These are phyloP conservation scores for Acrocephalus arundinaceus DNA, from an alignment of 2,113 vertebrate species.

Conservation along the genomic window DNA sequence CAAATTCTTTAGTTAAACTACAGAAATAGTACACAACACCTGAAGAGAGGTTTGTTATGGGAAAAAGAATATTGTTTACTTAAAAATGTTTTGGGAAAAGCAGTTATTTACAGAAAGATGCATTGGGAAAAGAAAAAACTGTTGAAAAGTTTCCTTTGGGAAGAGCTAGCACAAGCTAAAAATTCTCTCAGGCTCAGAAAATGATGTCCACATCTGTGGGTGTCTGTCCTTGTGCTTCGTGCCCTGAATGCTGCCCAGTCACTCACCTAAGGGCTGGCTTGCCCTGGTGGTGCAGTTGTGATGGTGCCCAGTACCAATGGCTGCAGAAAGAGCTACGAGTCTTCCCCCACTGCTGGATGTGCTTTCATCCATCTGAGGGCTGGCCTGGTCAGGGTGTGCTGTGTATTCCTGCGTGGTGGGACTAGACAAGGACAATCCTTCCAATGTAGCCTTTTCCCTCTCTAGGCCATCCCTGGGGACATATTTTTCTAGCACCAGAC, in stretches of 20 bases:
- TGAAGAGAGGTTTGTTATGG: too few species aligned
- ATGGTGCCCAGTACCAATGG: accelerated
- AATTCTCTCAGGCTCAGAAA: too few species aligned
- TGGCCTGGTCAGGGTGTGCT: neutral
- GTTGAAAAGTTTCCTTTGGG: too few species aligned
- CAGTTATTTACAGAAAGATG: too few species aligned
- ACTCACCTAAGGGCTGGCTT: neutral
- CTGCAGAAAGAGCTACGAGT: neutral
- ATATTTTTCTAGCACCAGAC: neutral
- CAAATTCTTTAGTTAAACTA: too few species aligned
- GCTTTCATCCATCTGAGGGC: neutral
- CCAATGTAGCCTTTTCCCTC: neutral
- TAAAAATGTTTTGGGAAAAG: too few species aligned
- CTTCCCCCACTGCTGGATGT: neutral
- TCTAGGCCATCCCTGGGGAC: neutral
- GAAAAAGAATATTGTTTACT: too few species aligned
- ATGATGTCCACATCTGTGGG: neutral
- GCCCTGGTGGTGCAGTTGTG: neutral
- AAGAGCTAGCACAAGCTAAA: too few species aligned
- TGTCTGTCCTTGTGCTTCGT: neutral
- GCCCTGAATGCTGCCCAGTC: neutral
- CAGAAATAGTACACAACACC: too few species aligned
- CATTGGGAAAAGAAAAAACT: too few species aligned
- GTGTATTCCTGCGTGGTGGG: neutral
- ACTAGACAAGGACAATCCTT: neutral